Evolutionary conservation across 1,140 invertebrate species (phyloP).

Genomic region (Tachypleus tridentatus): DNA sequence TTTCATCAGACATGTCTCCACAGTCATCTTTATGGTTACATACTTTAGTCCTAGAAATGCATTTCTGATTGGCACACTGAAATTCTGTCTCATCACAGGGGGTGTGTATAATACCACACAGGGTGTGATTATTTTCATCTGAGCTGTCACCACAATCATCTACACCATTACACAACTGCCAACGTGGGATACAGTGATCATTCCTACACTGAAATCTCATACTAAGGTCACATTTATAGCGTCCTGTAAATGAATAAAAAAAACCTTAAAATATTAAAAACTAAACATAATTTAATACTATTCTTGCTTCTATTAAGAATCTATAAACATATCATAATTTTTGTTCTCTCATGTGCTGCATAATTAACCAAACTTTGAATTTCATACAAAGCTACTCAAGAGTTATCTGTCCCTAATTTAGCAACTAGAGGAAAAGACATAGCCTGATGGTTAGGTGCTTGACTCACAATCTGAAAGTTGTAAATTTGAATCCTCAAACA

Average conservation of each 20-base stretch:
- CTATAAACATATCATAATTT: no score
- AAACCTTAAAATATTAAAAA: no score
- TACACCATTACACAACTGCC: conserved; percentile 71
- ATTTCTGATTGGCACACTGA: conserved; percentile 78
- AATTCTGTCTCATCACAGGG: conserved; percentile 72
- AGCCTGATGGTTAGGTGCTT: no score
- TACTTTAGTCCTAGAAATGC: conserved; percentile 61
- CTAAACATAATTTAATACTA: no score
- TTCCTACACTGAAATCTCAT: conserved; percentile 80
- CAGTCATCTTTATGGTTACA: conserved; percentile 76
- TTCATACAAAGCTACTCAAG: no score
- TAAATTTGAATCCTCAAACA: no score
- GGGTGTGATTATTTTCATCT: conserved; percentile 83
- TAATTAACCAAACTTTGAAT: no score
- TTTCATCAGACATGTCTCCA: conserved; percentile 73
- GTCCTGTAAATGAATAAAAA: conserved; percentile 1
- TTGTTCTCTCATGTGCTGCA: no score
- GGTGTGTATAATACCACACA: conserved; percentile 52
- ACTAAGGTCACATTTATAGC: conserved; percentile 23
- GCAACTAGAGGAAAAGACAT: no score
- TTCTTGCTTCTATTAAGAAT: no score
- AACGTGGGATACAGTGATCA: conserved; percentile 68
- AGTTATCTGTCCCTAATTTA: no score
- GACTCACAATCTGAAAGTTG: no score
- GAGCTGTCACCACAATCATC: conserved; percentile 88